phyloP scores from a whole-genome alignment of 2,888 invertebrate genomes.

The Lepidocyrtoides sp. region DNA sequence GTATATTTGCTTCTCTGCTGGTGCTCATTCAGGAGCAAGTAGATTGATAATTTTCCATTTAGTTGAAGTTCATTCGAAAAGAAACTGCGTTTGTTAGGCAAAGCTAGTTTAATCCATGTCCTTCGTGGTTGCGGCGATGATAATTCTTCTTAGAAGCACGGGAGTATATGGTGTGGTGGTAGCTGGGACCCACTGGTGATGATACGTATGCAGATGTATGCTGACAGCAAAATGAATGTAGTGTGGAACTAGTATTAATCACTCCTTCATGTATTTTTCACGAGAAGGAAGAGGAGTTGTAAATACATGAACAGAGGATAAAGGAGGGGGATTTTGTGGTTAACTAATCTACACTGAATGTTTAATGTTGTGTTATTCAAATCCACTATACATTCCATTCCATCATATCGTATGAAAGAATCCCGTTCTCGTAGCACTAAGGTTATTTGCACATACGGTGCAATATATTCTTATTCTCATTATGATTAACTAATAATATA shows the following conservation, averaged over 20 bases:
- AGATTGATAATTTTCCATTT: slow-evolving; percentile 3
- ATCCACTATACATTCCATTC: too few relatives aligned
- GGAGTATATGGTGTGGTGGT: not conserved
- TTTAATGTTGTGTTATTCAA: not conserved
- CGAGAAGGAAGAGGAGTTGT: not conserved
- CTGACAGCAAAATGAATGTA: slow-evolving; percentile 48
- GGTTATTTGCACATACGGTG: not conserved
- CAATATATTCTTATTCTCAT: not conserved
- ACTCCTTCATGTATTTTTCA: slow-evolving; percentile 41
- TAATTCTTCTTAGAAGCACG: not conserved
- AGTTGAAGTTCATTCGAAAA: not conserved
- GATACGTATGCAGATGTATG: slow-evolving; percentile 1
- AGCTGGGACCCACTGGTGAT: not conserved
- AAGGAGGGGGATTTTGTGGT: slow-evolving; percentile 2
- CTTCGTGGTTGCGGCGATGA: not conserved
- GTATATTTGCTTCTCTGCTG: not conserved
- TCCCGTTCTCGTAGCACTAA: too few relatives aligned
- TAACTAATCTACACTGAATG: not conserved
- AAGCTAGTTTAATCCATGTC: not conserved
- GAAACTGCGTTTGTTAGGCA: not conserved
- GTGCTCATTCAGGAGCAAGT: not conserved
- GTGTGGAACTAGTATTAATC: slow-evolving; percentile 22
- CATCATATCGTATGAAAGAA: too few relatives aligned
- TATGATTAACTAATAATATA: not conserved
- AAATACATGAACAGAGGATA: not conserved